Evolutionary conservation across 2,113 vertebrate species (phyloP).

Genomic region (Catharus bicknelli): DNA sequence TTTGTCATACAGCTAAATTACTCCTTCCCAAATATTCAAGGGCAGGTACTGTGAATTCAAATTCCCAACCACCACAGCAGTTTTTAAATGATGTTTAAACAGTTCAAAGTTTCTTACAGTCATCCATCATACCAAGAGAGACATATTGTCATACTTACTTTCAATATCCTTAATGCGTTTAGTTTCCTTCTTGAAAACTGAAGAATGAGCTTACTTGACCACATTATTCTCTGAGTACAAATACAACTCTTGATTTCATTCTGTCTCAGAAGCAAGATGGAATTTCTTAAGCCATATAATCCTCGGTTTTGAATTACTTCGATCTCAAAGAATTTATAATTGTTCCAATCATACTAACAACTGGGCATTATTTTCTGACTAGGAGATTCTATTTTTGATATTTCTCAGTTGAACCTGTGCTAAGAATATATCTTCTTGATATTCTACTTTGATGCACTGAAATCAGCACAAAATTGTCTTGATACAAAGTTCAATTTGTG

Average conservation of each 20-base stretch:
- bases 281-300: neutral
- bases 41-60: neutral
- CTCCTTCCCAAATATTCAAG: neutral
- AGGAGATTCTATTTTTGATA: neutral
- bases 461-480: neutral
- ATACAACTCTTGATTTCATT: neutral
- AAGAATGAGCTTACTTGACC: neutral
- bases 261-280: neutral
- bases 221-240: neutral
- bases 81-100: neutral
- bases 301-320: neutral
- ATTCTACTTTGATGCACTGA: neutral
- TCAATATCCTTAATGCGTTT: neutral
- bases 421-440: neutral
- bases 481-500: neutral
- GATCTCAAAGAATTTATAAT: neutral
- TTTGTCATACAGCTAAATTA: rapidly evolving
- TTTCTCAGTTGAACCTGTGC: neutral
- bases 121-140: neutral
- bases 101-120: neutral
- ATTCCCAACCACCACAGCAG: neutral
- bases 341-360: neutral
- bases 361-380: neutral
- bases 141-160: neutral
- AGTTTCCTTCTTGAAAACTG: neutral